A percentile compares a stretch with the other conserved stretches of the same genome.
phyloP scores from a whole-genome alignment of 2,888 invertebrate species.

The Erebia palarica region DNA sequence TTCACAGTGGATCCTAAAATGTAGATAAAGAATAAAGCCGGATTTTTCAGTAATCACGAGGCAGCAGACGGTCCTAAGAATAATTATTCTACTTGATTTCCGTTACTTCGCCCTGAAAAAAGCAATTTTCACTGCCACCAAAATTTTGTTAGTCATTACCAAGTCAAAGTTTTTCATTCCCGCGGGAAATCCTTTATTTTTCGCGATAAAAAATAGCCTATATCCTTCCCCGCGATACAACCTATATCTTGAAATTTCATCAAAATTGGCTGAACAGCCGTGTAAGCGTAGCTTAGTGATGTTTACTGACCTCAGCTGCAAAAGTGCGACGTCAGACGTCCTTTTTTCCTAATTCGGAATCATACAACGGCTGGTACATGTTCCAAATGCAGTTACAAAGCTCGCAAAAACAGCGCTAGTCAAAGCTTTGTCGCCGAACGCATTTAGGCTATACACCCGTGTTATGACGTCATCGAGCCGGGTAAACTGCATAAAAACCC shows the following conservation, averaged over 20 bases:
- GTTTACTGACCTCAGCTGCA: neutral
- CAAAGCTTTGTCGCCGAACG: conserved; percentile 9
- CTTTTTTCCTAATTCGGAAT: neutral
- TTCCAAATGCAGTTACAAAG: conserved; percentile 8
- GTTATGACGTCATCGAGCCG: conserved; percentile 12
- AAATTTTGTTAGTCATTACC: no score
- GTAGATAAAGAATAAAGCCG: no score
- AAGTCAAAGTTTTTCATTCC: no score
- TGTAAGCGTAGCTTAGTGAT: neutral
- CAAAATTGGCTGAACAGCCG: neutral
- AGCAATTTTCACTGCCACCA: no score
- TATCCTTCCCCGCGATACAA: no score
- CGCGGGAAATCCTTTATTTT: neutral
- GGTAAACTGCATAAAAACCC: conserved; percentile 26
- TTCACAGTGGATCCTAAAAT: no score
- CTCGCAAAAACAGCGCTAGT: neutral
- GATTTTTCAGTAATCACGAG: no score
- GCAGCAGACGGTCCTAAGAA: no score
- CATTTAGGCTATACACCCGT: conserved; percentile 8
- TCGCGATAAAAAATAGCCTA: no score
- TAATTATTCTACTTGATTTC: no score
- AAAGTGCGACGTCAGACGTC: neutral
- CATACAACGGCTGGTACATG: neutral
- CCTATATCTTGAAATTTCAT: neutral
- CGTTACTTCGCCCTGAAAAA: no score